Base-by-base conservation (phyloP, 2,113 vertebrate genomes). In the Myotis lucifugus region DNA sequence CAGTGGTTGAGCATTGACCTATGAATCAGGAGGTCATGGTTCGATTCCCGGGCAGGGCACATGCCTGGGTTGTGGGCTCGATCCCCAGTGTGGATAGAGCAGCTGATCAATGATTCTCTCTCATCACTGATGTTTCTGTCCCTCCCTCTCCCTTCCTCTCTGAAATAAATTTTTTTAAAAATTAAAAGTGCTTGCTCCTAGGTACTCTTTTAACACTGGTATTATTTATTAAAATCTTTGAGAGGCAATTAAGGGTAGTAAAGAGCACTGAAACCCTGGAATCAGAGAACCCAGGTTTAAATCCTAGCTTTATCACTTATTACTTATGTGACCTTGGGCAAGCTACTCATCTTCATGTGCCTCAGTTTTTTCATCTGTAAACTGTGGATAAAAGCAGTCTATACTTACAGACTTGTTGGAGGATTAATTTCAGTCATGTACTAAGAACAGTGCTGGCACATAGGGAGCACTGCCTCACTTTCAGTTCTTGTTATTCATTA, bases 181-280 rank as follows among this genome's bases (percentile, higher is more conserved):
- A 21, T 56, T 29, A 67, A 82, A 70, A 69, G 64, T 69, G 19
- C 4, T 14, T 67, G 0, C 40, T 91, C 6, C 37, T 92, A 78
- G 4, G 15, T 37, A 72, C 6, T 52, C 52, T 73, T 73, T 70
- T 79, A 61, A 89, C 27, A 72, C 64, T 48, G 21, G 46, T 89
- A 50, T 73, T 73, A 29, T 11, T 83, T 87, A 92, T 73, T 66
- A 93, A 94, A 52, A 73, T 79, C 29, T 82, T 77, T 40, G 21
- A 89, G 56, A 69, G 27, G 59, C 27, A 82, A 73, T 52, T 78
- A 81, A 50, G 1, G 50, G 37, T 18, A 78, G 21, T 25, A 90
- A 96, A 52, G 29, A 78, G 56, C 50, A 96, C 23, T 64, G 19
- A 83, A 87, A 74, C 25, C 15, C 27, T 40, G 46, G 46, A 64